A percentile compares a stretch with the other conserved stretches of the same genome.
Conservation (phyloP, 2,113 vertebrate genomes). For the Sorex fumeus region DNA sequence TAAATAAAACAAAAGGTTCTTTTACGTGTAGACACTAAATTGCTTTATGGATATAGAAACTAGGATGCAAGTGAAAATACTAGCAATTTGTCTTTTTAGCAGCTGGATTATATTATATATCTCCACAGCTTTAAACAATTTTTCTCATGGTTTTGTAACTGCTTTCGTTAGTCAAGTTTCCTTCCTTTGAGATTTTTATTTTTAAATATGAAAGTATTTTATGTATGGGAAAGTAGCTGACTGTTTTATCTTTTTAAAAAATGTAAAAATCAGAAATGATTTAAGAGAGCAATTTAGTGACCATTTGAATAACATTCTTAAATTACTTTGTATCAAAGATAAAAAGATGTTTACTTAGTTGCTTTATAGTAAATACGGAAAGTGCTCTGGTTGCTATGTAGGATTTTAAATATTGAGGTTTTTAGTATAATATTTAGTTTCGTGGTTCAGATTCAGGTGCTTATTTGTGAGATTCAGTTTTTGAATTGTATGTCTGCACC, state of each 20-base stretch:
- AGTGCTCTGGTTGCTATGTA: conserved; percentile 28
- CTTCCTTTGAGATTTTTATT: conserved; percentile 70
- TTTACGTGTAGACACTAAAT: conserved; percentile 91
- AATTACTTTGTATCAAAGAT: conserved; percentile 55
- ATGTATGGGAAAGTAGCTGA: not conserved
- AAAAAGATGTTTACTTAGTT: not conserved
- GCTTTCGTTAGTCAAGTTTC: conserved; percentile 60
- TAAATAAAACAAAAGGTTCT: conserved; percentile 87
- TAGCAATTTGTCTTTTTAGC: conserved; percentile 89
- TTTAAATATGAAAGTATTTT: conserved; percentile 65
- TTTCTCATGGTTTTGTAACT: conserved; percentile 63
- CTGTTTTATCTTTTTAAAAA: conserved; percentile 57
- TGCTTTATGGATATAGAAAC: conserved; percentile 90
- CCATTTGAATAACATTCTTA: conserved; percentile 43
- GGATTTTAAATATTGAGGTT: conserved; percentile 18
- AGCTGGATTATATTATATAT: conserved; percentile 85
- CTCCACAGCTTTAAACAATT: conserved; percentile 74
- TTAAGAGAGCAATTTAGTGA: too few relatives aligned
- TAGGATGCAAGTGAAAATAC: conserved; percentile 84
- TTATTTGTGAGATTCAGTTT: conserved; percentile 23
- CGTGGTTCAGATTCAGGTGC: not conserved
- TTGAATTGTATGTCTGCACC: conserved; percentile 74
- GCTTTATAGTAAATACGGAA: conserved; percentile 40
- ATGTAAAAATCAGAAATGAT: not conserved
- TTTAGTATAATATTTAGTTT: conserved; percentile 47